Percentiles rank a stretch among this genome's conserved stretches.
Evolutionary conservation across 2,888 invertebrate species (phyloP).

Genomic region (Zygogramma bicolorata): DNA sequence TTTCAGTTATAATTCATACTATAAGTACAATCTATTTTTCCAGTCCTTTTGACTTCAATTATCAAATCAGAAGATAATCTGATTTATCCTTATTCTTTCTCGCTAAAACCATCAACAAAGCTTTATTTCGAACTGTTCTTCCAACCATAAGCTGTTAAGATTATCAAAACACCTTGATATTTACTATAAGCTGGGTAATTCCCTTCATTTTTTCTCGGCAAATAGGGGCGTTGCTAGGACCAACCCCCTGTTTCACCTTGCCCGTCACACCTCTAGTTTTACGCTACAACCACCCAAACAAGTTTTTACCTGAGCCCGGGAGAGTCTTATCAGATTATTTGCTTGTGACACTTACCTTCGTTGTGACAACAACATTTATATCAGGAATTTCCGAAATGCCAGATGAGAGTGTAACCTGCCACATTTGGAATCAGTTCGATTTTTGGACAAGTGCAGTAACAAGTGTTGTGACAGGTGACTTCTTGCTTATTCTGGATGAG

Average conservation of each 20-base stretch:
- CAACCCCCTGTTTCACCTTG: constrained; percentile 1
- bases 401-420: constrained; percentile 25
- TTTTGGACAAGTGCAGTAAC: constrained; percentile 23
- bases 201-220: constrained; percentile 23
- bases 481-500: not conserved
- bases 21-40: too few species aligned
- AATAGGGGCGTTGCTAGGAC: constrained; percentile 10
- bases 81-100: not conserved
- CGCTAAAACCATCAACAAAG: not conserved
- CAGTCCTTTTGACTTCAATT: not conserved
- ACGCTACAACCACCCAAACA: not conserved
- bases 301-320: not conserved
- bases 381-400: constrained; percentile 25
- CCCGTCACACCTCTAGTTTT: constrained; percentile 7
- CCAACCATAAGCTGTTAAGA: not conserved
- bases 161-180: constrained; percentile 5
- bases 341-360: not conserved
- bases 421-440: constrained; percentile 2
- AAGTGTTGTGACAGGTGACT: constrained; percentile 8
- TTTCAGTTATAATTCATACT: too few species aligned
- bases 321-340: not conserved
- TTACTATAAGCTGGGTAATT: not conserved
- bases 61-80: not conserved
- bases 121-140: not conserved
- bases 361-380: constrained; percentile 13